phyloP scores from a whole-genome alignment of 2,888 invertebrate species.

The Drosophila kuntzei region DNA sequence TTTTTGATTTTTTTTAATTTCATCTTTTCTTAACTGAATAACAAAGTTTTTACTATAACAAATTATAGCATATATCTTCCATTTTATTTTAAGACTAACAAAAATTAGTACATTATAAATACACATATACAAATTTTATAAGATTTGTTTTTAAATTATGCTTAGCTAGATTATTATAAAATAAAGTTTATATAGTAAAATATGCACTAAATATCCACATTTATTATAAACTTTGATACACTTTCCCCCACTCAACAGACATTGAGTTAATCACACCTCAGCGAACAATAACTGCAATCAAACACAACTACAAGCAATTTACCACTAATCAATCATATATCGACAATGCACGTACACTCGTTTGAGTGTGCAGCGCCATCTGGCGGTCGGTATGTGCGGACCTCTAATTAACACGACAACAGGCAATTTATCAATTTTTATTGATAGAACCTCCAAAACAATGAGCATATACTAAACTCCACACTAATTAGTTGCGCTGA shows the following conservation, averaged over 20 bases:
- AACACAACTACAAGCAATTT: slow-evolving; percentile 57
- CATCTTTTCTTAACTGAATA: too few species aligned
- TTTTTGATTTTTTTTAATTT: too few species aligned
- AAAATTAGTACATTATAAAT: too few species aligned
- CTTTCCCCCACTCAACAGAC: slow-evolving; percentile 48
- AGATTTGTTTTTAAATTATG: too few species aligned
- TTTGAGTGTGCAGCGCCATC: slow-evolving; percentile 60
- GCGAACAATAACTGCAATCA: slow-evolving; percentile 67
- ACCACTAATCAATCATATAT: slow-evolving; percentile 49
- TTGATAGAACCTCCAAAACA: slow-evolving; percentile 35
- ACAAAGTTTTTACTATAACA: too few species aligned
- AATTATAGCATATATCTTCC: too few species aligned
- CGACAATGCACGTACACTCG: slow-evolving; percentile 9
- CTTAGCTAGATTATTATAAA: too few species aligned
- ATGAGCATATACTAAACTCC: slow-evolving; percentile 37
- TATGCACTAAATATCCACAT: too few species aligned
- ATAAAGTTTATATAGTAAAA: too few species aligned
- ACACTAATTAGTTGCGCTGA: slow-evolving; percentile 50
- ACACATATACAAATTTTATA: too few species aligned
- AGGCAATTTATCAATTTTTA: slow-evolving; percentile 67
- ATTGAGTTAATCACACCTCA: slow-evolving; percentile 28
- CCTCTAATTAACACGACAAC: slow-evolving; percentile 68
- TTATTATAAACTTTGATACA: slow-evolving; percentile 4
- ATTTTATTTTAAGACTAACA: too few species aligned
- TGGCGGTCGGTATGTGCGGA: slow-evolving; percentile 50